Evolutionary conservation across 1,140 invertebrate genomes (phyloP).

Genomic region (Paraescarpia echinospica): DNA sequence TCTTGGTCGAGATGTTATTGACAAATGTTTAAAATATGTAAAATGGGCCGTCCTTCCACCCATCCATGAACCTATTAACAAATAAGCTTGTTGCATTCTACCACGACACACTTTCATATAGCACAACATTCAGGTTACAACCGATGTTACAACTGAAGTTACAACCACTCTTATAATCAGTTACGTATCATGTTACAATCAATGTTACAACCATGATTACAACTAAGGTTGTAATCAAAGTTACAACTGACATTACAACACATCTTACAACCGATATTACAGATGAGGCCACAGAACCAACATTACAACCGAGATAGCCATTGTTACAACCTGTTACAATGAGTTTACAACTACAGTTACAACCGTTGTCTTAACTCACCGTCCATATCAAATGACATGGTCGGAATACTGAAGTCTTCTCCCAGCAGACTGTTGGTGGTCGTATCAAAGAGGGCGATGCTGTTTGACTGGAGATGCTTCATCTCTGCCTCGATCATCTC

Average conservation of each 20-base stretch:
- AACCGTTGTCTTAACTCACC: conserved; percentile 15
- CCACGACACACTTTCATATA: not conserved
- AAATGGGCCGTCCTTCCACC: not conserved
- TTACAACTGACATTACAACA: too few relatives aligned
- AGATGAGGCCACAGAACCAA: too few relatives aligned
- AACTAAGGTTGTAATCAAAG: too few relatives aligned
- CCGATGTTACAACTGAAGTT: too few relatives aligned
- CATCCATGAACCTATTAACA: too few relatives aligned
- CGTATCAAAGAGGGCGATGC: conserved; percentile 67
- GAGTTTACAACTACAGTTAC: not conserved
- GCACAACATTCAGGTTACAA: not conserved
- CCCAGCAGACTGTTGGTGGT: conserved; percentile 54
- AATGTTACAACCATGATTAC: too few relatives aligned
- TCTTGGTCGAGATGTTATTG: not conserved
- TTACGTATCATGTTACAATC: too few relatives aligned
- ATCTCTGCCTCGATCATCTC: conserved; percentile 79
- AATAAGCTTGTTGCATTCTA: not conserved
- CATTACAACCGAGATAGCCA: too few relatives aligned
- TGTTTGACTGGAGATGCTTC: conserved; percentile 79
- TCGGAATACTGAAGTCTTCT: conserved; percentile 44
- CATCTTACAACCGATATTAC: too few relatives aligned
- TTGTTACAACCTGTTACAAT: not conserved
- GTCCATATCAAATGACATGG: conserved; percentile 29
- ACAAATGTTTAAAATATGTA: not conserved
- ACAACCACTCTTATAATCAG: too few relatives aligned